Base-by-base conservation (phyloP, 2,888 invertebrate genomes). In the Epinotia bilunana region DNA sequence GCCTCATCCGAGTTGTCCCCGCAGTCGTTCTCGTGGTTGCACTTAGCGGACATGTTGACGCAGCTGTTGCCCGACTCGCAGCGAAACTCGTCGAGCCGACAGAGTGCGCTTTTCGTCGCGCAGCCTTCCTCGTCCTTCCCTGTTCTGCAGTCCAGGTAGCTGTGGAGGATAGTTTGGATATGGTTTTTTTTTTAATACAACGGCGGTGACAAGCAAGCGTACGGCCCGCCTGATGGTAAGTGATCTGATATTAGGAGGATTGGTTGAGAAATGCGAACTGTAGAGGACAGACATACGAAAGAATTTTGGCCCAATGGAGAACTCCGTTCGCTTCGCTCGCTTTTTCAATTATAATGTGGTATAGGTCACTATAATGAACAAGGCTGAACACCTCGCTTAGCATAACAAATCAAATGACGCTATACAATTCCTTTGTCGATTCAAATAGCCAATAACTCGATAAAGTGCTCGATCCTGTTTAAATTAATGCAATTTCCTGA, bases 21-120 rank as follows among this genome's bases (percentile, higher is more conserved):
- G 85, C 98, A 98, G 91, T 98, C 98, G 88, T 98, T 97, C 87
- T 96, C 96, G 90, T 98, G 98, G 92, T 98, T 98, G 89, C 98
- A 98, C 83, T 96, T 95, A 80, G 94, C 93, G 23, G 95, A 87
- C 71, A 95, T 95, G 84, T 98, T 98, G 79, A 98, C 95, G 89
- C 98, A 98, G 83, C 96, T 96, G 85, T 95, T 95, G 60, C 97
- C 97, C 81, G 96, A 95, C 80, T 96, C 96, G 89, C 98, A 98
- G 62, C 97, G 95, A 91, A 97, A 98, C 93, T 98, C 98, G 91
- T 98, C 97, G 83, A 98, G 94, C 33, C 96, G 95, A 84, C 98
- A 98, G 58, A 96, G 92, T 13, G 95, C 90, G 53, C 83, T 64
- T 76, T 86, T 84, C 5, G 95, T 96, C 1, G 95, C 92, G 87